phyloP scores from a whole-genome alignment of 2,888 invertebrate genomes.

The Tillus elongatus region DNA sequence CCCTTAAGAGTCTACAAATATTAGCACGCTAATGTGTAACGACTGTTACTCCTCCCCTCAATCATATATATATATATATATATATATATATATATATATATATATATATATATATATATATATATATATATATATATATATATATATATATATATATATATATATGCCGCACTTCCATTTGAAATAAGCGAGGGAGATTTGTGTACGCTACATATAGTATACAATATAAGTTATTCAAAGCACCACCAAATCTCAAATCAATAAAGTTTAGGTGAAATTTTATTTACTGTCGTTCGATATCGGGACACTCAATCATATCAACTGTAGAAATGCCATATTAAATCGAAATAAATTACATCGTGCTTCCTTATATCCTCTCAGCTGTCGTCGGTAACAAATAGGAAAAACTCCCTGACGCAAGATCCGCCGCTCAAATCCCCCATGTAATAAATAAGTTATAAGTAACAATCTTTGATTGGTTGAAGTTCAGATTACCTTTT shows the following conservation, averaged over 20 bases:
- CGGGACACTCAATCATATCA: conserved; percentile 4
- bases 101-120: too few species aligned
- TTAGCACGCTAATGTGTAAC: too few species aligned
- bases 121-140: too few species aligned
- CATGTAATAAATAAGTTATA: conserved; percentile 1
- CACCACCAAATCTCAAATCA: conserved; percentile 3
- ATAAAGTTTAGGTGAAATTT: neutral
- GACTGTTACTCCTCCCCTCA: too few species aligned
- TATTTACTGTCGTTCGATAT: conserved; percentile 2
- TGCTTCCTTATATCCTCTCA: conserved; percentile 4
- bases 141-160: too few species aligned
- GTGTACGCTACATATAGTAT: too few species aligned
- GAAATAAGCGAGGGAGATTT: too few species aligned
- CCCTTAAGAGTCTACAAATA: too few species aligned
- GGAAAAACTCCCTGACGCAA: neutral
- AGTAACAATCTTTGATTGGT: neutral
- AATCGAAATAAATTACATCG: conserved; percentile 1
- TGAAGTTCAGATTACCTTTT: neutral
- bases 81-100: too few species aligned
- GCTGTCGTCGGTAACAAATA: neutral
- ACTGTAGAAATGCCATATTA: conserved; percentile 2
- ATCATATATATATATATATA: too few species aligned
- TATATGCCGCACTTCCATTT: too few species aligned
- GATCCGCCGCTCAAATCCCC: neutral
- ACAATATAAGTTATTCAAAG: too few species aligned